phyloP scores from a whole-genome alignment of 2,797 vertebrate species.

The Gallinago solitaria region DNA sequence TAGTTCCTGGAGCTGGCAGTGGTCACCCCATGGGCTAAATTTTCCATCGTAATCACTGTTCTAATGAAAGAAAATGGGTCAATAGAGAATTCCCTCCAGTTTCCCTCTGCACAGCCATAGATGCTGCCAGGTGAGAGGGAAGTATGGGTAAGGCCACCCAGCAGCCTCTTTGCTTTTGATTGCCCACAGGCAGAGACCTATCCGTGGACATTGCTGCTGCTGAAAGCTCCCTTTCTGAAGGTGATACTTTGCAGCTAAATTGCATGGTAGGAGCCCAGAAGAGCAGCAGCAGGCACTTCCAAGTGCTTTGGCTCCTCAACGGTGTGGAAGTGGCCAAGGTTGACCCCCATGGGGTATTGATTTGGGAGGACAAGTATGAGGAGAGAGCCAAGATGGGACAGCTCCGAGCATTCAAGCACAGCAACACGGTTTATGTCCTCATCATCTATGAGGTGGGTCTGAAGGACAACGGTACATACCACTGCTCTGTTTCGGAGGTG shows the following conservation, averaged over 20 bases:
- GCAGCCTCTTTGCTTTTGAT: slow-evolving; percentile 11
- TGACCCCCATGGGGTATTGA: slow-evolving; percentile 77
- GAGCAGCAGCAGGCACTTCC: slow-evolving; percentile 67
- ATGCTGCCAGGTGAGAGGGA: neutral
- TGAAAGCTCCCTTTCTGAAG: slow-evolving; percentile 65
- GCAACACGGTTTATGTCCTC: slow-evolving; percentile 74
- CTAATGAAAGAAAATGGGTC: neutral
- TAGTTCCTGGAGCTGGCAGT: neutral
- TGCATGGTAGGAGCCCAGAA: slow-evolving; percentile 73
- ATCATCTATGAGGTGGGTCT: slow-evolving; percentile 70
- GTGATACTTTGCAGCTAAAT: slow-evolving; percentile 75
- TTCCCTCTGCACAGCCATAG: neutral
- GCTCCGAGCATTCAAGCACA: slow-evolving; percentile 74
- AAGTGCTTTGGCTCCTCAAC: slow-evolving; percentile 78
- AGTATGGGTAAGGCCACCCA: neutral
- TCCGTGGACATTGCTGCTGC: slow-evolving; percentile 57
- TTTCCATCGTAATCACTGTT: neutral
- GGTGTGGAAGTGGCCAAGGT: slow-evolving; percentile 69
- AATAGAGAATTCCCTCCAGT: neutral
- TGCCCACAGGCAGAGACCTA: slow-evolving; percentile 68
- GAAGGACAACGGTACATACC: slow-evolving; percentile 81
- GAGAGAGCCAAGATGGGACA: slow-evolving; percentile 71
- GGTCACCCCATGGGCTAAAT: neutral
- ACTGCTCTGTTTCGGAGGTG: slow-evolving; percentile 78
- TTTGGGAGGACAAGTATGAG: slow-evolving; percentile 58